phyloP scores from a whole-genome alignment of 2,888 invertebrate species.

The Athrips mouffetella region DNA sequence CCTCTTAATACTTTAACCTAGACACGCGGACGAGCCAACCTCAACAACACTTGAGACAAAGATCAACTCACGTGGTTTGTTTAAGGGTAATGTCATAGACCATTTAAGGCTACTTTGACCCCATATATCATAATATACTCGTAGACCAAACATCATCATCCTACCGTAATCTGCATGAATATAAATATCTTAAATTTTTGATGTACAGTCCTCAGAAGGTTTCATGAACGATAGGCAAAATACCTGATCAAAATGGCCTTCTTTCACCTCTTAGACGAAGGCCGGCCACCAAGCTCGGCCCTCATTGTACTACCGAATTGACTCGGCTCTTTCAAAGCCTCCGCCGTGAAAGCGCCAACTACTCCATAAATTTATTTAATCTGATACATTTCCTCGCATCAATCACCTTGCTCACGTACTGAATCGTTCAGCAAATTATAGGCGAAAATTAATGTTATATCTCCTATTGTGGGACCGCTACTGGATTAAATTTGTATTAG shows the following conservation, averaged over 20 bases:
- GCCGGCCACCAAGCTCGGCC: conserved; percentile 44
- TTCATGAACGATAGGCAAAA: conserved; percentile 20
- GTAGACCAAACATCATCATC: too few species aligned
- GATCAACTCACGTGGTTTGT: too few species aligned
- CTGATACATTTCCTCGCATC: conserved; percentile 61
- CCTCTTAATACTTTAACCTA: too few species aligned
- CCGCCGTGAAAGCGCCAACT: conserved; percentile 60
- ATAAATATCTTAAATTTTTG: too few species aligned
- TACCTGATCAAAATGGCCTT: too few species aligned
- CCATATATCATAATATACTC: too few species aligned
- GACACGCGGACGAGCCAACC: too few species aligned
- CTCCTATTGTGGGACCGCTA: conserved; percentile 25
- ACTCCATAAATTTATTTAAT: conserved; percentile 62
- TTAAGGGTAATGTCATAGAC: too few species aligned
- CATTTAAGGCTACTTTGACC: too few species aligned
- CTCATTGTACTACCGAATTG: conserved; percentile 67
- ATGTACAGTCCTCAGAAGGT: conserved; percentile 12
- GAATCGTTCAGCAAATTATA: conserved; percentile 39
- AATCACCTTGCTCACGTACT: conserved; percentile 48
- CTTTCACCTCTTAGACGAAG: conserved; percentile 21
- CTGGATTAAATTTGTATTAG: conserved; percentile 23
- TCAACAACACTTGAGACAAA: too few species aligned
- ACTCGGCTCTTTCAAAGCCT: conserved; percentile 54
- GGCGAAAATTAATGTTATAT: conserved; percentile 38
- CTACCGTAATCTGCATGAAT: too few species aligned